Evolutionary conservation across 2,888 invertebrate genomes (phyloP).

Genomic region (Antitype chi): DNA sequence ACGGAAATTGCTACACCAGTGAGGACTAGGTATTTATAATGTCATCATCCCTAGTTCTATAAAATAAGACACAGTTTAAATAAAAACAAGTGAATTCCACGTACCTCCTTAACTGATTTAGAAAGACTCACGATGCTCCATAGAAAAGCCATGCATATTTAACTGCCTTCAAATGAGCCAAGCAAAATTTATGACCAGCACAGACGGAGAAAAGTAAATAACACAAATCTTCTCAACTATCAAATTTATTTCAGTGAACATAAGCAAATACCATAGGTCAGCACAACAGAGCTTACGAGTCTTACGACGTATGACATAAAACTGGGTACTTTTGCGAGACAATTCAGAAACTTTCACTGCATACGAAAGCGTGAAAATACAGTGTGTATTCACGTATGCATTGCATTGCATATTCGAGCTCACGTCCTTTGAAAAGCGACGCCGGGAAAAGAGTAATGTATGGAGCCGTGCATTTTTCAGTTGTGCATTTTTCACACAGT

Average conservation of each 20-base stretch:
- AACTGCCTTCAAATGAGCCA: constrained; percentile 33
- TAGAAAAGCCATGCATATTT: constrained; percentile 18
- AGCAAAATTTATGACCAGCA: constrained; percentile 39
- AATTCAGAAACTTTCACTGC: constrained; percentile 61
- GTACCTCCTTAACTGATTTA: constrained; percentile 7
- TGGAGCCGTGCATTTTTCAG: constrained; percentile 74
- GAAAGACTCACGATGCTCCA: not conserved
- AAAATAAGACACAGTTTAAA: not conserved
- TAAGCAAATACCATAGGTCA: constrained; percentile 54
- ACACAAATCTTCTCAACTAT: constrained; percentile 41
- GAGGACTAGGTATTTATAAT: constrained; percentile 11
- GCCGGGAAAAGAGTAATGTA: constrained; percentile 75
- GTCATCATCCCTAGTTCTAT: constrained; percentile 13
- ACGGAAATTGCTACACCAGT: constrained; percentile 30
- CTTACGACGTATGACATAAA: constrained; percentile 35
- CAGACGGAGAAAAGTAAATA: constrained; percentile 45
- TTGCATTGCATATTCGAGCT: constrained; percentile 70
- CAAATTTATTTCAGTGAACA: constrained; percentile 52
- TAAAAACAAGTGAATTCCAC: constrained; percentile 1
- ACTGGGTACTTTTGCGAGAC: constrained; percentile 45
- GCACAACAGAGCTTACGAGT: constrained; percentile 29
- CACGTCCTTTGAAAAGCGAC: constrained; percentile 69
- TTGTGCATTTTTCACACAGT: constrained; percentile 75
- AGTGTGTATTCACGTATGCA: constrained; percentile 62
- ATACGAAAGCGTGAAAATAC: constrained; percentile 56